Percentiles rank a stretch among this genome's conserved stretches.
Evolutionary conservation across 2,113 vertebrate species (phyloP).

Genomic region (Rhinolophus ferrumequinum): DNA sequence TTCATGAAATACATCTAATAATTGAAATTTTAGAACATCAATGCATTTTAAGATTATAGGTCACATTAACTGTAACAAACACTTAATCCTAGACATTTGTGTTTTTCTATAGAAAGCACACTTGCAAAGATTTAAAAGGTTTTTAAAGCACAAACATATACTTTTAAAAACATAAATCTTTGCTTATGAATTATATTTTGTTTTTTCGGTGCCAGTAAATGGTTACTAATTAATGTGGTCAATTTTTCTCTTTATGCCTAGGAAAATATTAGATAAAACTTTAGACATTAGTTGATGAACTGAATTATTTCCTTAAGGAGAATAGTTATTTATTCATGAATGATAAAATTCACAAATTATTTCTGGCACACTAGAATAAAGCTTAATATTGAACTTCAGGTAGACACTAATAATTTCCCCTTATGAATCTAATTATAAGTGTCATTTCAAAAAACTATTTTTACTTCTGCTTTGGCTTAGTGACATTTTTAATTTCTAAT

Average conservation of each 20-base stretch:
- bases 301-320: neutral
- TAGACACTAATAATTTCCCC: slow-evolving; percentile 51
- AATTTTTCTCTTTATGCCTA: neutral
- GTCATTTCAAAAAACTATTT: slow-evolving; percentile 65
- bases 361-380: slow-evolving; percentile 46
- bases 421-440: slow-evolving; percentile 61
- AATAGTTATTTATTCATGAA: slow-evolving; percentile 66
- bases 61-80: neutral
- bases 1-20: neutral
- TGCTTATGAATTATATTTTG: neutral
- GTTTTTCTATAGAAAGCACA: neutral
- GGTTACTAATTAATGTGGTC: neutral
- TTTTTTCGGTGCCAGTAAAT: neutral
- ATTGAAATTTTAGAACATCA: neutral
- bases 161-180: neutral
- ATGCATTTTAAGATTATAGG: neutral
- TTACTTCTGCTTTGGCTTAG: slow-evolving; percentile 31
- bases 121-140: neutral
- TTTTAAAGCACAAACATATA: neutral
- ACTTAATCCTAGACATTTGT: neutral
- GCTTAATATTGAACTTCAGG: slow-evolving; percentile 57
- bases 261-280: neutral
- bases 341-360: slow-evolving; percentile 61
- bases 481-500: slow-evolving; percentile 56
- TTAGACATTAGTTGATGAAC: slow-evolving; percentile 26